Evolutionary conservation across 1,140 invertebrate species (phyloP), one percentile per base, ranked within the genome.

Genomic region (Halotydeus destructor): DNA sequence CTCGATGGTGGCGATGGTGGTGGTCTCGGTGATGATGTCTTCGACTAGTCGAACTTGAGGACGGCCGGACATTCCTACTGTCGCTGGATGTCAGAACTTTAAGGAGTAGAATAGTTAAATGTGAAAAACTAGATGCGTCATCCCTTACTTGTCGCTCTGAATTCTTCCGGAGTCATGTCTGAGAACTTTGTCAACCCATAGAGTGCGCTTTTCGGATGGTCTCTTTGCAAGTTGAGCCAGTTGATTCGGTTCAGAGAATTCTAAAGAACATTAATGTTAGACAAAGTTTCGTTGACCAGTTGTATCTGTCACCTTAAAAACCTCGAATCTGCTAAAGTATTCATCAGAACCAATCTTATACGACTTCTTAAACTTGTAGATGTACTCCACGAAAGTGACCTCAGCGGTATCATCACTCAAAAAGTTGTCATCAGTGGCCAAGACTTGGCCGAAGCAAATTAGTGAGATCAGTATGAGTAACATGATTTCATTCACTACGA

Each of bases 111-210:
- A 19, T 32, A 18, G 14, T 19, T 37, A 14, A 30, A 9, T 30
- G 14, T 30, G 14, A 30, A 30, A 30, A 30, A 30, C 14, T 14
- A 30, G 14, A 30, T 30, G 14, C 14, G 27, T 9, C n/a, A 28
- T 38, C 34, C 14, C 4, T 47, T 38, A 59, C 57, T 52, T 56
- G 46, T 48, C 46, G 31, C 49, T 45, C 64, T 38, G 52, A 80
- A 82, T 62, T 82, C 77, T 22, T 69, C 59, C 45, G 69, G 67
- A 12, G 70, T 72, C 55, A 82, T 60, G 55, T 83, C 78, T 5
- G 78, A 76, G 50, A 71, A 75, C 51, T 69, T 59, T 2, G 76
- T 83, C 1, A 76, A 49, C 5, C 78, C 78, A 60, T 74, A 81
- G 21, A 63, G 52, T 0, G 75, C 74, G 52, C 67, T 63, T n/a